Evolutionary conservation across 2,888 invertebrate genomes (phyloP).

Genomic region (Bursaphelenchus okinawaensis): DNA sequence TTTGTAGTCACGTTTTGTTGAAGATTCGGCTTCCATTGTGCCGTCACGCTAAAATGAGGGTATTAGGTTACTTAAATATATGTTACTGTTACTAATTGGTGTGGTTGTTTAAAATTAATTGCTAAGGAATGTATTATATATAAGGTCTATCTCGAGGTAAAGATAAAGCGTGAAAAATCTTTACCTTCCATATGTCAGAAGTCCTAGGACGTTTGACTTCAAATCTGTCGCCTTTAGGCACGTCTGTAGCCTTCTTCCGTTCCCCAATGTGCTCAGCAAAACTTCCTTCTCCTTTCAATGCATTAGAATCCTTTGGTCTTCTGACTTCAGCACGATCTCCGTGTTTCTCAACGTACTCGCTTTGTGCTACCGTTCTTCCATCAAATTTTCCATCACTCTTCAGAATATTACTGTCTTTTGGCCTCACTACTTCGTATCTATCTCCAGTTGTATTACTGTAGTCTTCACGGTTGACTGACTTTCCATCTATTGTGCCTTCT

Average conservation of each 20-base stretch:
- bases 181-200: constrained; percentile 30
- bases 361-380: constrained; percentile 4
- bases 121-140: too few relatives aligned
- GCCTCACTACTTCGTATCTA: constrained; percentile 15
- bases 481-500: constrained; percentile 22
- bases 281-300: constrained; percentile 27
- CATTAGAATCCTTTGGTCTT: constrained; percentile 30
- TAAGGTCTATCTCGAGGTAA: too few relatives aligned
- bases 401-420: constrained; percentile 33
- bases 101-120: not conserved
- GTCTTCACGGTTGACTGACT: constrained; percentile 22
- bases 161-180: too few relatives aligned
- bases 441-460: constrained; percentile 20
- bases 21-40: constrained; percentile 11
- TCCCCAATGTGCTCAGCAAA: constrained; percentile 21
- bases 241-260: not conserved
- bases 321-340: constrained; percentile 33
- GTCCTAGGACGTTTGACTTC: constrained; percentile 13
- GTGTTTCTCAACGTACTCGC: constrained; percentile 9
- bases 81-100: not conserved
- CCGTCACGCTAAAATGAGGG: constrained; percentile 9
- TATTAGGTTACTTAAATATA: not conserved
- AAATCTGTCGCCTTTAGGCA: constrained; percentile 16
- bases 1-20: constrained; percentile 13
- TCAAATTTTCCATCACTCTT: constrained; percentile 31